phyloP scores from a whole-genome alignment of 2,113 vertebrate species.

The Odontophorus gujanensis region DNA sequence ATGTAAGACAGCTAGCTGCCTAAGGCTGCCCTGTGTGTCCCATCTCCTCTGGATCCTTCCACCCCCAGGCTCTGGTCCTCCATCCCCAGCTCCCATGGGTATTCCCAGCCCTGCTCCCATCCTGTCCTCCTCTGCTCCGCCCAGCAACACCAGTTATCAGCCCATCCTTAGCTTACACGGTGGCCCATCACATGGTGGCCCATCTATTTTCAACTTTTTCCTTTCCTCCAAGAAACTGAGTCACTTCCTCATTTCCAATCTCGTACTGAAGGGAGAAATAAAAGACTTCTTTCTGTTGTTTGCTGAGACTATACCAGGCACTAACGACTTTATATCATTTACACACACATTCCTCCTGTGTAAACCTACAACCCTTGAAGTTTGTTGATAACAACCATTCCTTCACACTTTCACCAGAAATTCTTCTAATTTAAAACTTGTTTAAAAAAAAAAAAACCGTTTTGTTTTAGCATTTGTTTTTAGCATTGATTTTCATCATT shows the following conservation, averaged over 20 bases:
- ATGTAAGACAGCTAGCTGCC: not conserved
- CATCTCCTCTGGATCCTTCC: not conserved
- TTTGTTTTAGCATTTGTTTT: not conserved
- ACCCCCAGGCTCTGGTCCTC: rapidly evolving
- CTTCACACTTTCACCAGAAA: not conserved
- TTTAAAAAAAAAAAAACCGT: too few relatives aligned
- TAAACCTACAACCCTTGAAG: not conserved
- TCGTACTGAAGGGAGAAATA: not conserved
- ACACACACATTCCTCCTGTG: not conserved
- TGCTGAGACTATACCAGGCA: not conserved
- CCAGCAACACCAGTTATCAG: not conserved
- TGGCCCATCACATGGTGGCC: not conserved
- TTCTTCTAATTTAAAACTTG: not conserved
- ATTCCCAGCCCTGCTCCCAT: not conserved
- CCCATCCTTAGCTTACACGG: not conserved
- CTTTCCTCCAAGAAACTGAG: constrained; percentile 50
- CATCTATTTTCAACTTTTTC: constrained; percentile 49
- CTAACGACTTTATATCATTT: not conserved
- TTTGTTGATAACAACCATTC: not conserved
- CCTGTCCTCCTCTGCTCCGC: not conserved
- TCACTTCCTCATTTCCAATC: constrained; percentile 56
- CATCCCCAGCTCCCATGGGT: rapidly evolving
- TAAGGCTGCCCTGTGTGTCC: not conserved
- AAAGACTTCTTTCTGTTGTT: not conserved
- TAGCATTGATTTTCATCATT: not conserved